Conservation (phyloP, 2,888 invertebrate genomes). For the Pristionchus mayeri region DNA sequence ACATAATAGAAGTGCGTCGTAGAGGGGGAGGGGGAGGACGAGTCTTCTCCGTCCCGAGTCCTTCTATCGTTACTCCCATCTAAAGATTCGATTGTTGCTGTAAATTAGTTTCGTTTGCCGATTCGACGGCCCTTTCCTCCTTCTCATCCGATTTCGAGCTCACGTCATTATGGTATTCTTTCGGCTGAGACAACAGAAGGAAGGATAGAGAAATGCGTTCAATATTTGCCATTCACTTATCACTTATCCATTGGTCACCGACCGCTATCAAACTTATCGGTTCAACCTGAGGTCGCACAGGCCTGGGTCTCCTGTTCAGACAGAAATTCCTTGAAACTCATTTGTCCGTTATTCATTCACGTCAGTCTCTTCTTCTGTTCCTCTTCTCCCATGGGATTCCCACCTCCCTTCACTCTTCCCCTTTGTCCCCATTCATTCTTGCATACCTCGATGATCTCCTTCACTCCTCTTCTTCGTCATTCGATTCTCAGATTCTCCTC, state of each 20-base stretch:
- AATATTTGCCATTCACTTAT: no score
- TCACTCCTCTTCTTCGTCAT: not conserved
- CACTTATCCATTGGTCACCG: no score
- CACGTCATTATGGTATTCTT: conserved; percentile 19
- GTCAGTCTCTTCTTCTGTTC: not conserved
- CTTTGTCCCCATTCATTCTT: not conserved
- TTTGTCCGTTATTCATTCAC: not conserved
- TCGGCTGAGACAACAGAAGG: no score
- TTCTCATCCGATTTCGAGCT: not conserved
- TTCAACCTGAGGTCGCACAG: no score
- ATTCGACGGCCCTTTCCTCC: not conserved
- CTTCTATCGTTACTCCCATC: not conserved
- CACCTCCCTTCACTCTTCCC: not conserved
- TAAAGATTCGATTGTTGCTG: not conserved
- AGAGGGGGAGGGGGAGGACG: no score
- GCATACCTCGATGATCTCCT: conserved; percentile 1
- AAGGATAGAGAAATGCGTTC: no score
- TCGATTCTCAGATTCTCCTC: not conserved
- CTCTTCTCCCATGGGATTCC: conserved; percentile 23
- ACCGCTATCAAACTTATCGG: no score
- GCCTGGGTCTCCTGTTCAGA: no score
- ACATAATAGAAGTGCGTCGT: no score
- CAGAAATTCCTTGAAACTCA: no score
- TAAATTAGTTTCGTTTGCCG: conserved; percentile 15
- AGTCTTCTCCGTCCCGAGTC: not conserved